These are phyloP conservation scores for Hirudo medicinalis DNA, from an alignment of 1,140 invertebrate species.

Conservation along the genomic window DNA sequence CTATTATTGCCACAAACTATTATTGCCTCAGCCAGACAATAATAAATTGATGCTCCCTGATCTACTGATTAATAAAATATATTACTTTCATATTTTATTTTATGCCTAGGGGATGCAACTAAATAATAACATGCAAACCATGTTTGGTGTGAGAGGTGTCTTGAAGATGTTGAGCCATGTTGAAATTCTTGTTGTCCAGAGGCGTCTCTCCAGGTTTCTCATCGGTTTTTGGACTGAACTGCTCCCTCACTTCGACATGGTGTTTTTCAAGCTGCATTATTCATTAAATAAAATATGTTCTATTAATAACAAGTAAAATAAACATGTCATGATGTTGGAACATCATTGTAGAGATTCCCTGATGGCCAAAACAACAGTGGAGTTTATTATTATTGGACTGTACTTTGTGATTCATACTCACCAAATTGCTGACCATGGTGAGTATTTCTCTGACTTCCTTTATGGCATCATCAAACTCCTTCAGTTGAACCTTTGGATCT, in stretches of 20 bases:
- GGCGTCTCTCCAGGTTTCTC: not conserved
- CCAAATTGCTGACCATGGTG: not conserved
- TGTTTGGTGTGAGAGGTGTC: not conserved
- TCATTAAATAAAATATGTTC: not conserved
- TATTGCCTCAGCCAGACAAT: too few relatives aligned
- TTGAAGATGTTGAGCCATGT: not conserved
- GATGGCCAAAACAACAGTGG: too few relatives aligned
- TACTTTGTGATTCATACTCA: not conserved
- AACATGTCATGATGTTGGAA: not conserved
- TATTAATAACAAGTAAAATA: not conserved
- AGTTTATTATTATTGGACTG: too few relatives aligned
- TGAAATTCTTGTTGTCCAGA: not conserved
- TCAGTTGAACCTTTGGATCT: not conserved
- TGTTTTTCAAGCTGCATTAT: constrained; percentile 6
- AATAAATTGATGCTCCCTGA: too few relatives aligned
- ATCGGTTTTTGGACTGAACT: not conserved
- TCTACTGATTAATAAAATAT: too few relatives aligned
- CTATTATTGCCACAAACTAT: too few relatives aligned
- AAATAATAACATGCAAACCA: too few relatives aligned
- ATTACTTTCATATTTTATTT: too few relatives aligned
- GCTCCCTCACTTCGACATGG: constrained; percentile 1
- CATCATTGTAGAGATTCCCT: too few relatives aligned
- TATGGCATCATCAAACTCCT: not conserved
- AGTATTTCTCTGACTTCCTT: constrained; percentile 5
- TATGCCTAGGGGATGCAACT: too few relatives aligned